phyloP scores from a whole-genome alignment of 1,140 invertebrate genomes.

The Medauroidea extradentata region DNA sequence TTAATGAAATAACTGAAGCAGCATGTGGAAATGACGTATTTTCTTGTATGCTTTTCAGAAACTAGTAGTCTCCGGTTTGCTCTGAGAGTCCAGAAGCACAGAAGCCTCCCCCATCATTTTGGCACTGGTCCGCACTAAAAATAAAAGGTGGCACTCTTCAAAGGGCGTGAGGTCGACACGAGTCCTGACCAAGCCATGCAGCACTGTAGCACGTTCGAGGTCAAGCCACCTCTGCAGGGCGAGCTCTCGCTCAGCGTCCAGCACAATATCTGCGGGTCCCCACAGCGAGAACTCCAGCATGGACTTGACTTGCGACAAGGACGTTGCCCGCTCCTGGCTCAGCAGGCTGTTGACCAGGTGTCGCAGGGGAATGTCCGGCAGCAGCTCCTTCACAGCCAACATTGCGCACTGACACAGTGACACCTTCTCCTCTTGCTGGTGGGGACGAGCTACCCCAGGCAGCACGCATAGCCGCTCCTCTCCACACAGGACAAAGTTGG shows the following conservation, averaged over 20 bases:
- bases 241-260: slow-evolving; percentile 52
- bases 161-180: slow-evolving; percentile 67
- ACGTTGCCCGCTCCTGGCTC: slow-evolving; percentile 64
- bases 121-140: slow-evolving; percentile 72
- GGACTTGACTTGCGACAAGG: slow-evolving; percentile 64
- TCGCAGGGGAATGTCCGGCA: slow-evolving; percentile 57
- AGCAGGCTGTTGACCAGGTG: slow-evolving; percentile 63
- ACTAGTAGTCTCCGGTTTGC: neutral
- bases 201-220: slow-evolving; percentile 71
- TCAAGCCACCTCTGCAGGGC: slow-evolving; percentile 76
- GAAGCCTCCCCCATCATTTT: slow-evolving; percentile 75
- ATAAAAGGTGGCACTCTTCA: slow-evolving; percentile 74
- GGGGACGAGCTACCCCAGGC: slow-evolving; percentile 29
- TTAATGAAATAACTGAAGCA: no score
- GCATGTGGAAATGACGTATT: no score
- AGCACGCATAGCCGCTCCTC: slow-evolving; percentile 66
- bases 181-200: slow-evolving; percentile 70
- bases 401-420: slow-evolving; percentile 75
- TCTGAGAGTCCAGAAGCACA: slow-evolving; percentile 50
- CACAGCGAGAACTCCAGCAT: slow-evolving; percentile 79
- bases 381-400: slow-evolving; percentile 60
- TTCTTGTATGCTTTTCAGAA: no score
- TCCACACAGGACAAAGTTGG: slow-evolving; percentile 57
- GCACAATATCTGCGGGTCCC: slow-evolving; percentile 71
- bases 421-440: slow-evolving; percentile 58